Evolutionary conservation across 2,797 vertebrate species (phyloP).

Genomic region (Spea hammondii): DNA sequence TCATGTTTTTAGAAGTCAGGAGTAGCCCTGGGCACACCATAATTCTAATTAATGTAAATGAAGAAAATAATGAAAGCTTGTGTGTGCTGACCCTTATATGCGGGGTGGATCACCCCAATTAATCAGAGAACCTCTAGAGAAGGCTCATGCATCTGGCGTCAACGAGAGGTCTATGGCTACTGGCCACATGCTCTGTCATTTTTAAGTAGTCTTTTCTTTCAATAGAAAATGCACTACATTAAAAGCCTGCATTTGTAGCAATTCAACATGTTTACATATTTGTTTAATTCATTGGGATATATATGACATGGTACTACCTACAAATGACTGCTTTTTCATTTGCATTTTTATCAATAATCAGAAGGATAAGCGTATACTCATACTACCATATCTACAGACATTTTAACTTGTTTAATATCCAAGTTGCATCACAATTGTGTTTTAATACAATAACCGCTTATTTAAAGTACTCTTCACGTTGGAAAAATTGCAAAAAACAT

Average conservation of each 20-base stretch:
- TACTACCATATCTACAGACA: too few species aligned
- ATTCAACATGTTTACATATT: too few species aligned
- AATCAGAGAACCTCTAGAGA: constrained; percentile 87
- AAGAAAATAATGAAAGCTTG: constrained; percentile 77
- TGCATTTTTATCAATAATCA: too few species aligned
- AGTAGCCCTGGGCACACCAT: constrained; percentile 70
- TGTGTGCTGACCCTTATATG: constrained; percentile 86
- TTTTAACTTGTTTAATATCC: too few species aligned
- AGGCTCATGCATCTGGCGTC: constrained; percentile 80
- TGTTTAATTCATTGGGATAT: too few species aligned
- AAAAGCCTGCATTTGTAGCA: neutral
- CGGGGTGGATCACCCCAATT: constrained; percentile 87
- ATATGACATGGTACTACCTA: too few species aligned
- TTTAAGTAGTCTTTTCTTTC: neutral
- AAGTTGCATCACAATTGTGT: too few species aligned
- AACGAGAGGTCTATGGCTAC: constrained; percentile 67
- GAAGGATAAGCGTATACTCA: too few species aligned
- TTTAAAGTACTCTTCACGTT: too few species aligned
- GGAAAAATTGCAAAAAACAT: too few species aligned
- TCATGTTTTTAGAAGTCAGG: constrained; percentile 69
- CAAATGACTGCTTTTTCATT: too few species aligned
- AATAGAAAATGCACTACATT: neutral
- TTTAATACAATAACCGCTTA: too few species aligned
- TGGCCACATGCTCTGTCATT: constrained; percentile 54
- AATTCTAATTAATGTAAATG: constrained; percentile 92